A percentile compares a stretch with the other conserved stretches of the same genome.
Evolutionary conservation across 2,888 invertebrate species (phyloP).

Genomic region (Diogma glabrata): DNA sequence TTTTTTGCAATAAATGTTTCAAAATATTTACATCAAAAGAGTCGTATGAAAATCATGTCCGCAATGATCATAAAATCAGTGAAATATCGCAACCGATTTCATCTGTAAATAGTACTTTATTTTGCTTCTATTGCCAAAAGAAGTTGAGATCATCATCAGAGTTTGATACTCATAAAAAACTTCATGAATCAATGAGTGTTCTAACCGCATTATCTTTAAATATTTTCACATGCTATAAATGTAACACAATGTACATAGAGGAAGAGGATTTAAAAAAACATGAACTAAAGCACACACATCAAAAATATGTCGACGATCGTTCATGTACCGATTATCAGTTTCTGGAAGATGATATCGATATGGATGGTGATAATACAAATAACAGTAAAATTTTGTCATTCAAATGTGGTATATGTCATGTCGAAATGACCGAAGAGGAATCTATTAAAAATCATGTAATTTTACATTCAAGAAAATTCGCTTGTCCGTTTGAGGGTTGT

Average conservation of each 20-base stretch:
- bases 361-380: neutral
- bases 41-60: too few relatives aligned
- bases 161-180: conserved; percentile 14
- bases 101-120: neutral
- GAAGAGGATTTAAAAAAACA: conserved; percentile 8
- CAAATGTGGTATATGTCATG: conserved; percentile 13
- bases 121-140: conserved; percentile 15
- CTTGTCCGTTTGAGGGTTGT: conserved; percentile 16
- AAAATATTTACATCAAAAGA: conserved; percentile 1
- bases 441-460: conserved; percentile 15
- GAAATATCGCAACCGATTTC: neutral
- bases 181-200: conserved; percentile 15
- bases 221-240: conserved; percentile 13
- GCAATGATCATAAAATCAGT: neutral
- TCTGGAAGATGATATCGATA: conserved; percentile 12
- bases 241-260: conserved; percentile 12
- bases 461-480: conserved; percentile 13
- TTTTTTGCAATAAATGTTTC: conserved; percentile 9
- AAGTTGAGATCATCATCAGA: conserved; percentile 9
- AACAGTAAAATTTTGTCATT: neutral
- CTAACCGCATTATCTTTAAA: conserved; percentile 8
- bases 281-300: neutral
- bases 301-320: conserved; percentile 3
- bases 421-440: conserved; percentile 7
- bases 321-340: conserved; percentile 18